Base-by-base conservation (phyloP, 2,888 invertebrate species). In the Eugnorisma glareosa region DNA sequence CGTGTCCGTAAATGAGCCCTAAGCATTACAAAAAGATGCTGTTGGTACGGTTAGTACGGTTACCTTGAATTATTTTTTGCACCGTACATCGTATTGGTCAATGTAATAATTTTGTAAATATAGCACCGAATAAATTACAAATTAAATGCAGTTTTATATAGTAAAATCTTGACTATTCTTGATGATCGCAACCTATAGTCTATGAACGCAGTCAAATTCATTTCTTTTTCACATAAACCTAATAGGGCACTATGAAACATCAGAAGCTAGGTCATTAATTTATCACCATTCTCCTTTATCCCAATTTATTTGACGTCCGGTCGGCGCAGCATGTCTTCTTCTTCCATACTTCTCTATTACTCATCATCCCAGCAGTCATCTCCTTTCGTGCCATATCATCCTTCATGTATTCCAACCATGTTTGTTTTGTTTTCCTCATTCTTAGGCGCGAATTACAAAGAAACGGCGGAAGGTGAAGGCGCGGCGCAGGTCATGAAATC, bases 1-100 rank as follows among this genome's bases (percentile, higher is more conserved):
- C n/a, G n/a, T n/a, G n/a, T n/a, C n/a, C n/a, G n/a, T n/a, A n/a
- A n/a, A n/a, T n/a, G n/a, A n/a, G n/a, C n/a, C n/a, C n/a, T n/a
- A 28, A 1, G 15, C 28, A 24, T 67, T 51, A 28, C 24, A 31
- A 67, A 68, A 51, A 51, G 7, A 7, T 28, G 11, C 18, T 43
- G 7, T n/a, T 5, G 10, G 2, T 40, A 24, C 1, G 28, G 2
- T 45, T 63, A 35, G 2, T 40, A 24, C 1, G 28, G 2, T 45
- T 63, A 35, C 77, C 75, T 77, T 75, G 77, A 51, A 35, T 28
- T 3, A 31, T 37, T 75, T 76, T 74, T 61, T 67, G 35, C 40
- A 40, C 61, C 61, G 13, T 13, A 31, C 13, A 13, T 67, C 40
- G 61, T 61, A 51, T 77, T 28, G 51, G 61, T 75, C 40, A 61